Percentiles rank a stretch among this genome's conserved stretches.
Conservation (phyloP, 1,140 invertebrate genomes). For the Pseudomyrmex flavicornis region DNA sequence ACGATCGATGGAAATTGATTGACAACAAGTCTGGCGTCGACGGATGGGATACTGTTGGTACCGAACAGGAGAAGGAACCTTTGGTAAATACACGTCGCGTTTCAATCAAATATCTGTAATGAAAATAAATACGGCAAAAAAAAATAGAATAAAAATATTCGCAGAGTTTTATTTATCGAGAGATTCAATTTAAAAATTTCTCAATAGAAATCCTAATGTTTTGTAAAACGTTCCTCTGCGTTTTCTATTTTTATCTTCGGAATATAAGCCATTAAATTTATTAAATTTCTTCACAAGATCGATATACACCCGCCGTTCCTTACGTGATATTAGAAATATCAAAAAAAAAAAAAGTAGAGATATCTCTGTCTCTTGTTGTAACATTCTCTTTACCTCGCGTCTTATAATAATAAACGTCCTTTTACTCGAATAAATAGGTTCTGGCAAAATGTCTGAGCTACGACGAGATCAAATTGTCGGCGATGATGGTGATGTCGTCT, state of each 20-base stretch:
- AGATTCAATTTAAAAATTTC: too few species aligned
- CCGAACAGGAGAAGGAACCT: constrained; percentile 80
- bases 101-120: background rate
- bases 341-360: too few species aligned
- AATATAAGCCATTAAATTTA: too few species aligned
- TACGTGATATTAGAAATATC: too few species aligned
- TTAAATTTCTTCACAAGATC: too few species aligned
- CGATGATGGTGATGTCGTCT: constrained; percentile 87
- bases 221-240: too few species aligned
- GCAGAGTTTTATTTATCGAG: too few species aligned
- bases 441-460: constrained; percentile 86
- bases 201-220: too few species aligned
- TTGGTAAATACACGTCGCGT: constrained; percentile 72
- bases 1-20: constrained; percentile 85
- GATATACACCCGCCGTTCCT: too few species aligned
- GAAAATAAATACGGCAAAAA: background rate
- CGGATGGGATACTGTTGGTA: constrained; percentile 86
- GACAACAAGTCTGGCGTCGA: constrained; percentile 83
- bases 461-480: constrained; percentile 87
- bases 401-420: background rate
- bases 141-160: too few species aligned
- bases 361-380: background rate
- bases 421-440: constrained; percentile 66
- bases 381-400: background rate
- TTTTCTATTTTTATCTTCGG: too few species aligned